phyloP scores from a whole-genome alignment of 2,888 invertebrate species.

The Drosophila maculinotata region DNA sequence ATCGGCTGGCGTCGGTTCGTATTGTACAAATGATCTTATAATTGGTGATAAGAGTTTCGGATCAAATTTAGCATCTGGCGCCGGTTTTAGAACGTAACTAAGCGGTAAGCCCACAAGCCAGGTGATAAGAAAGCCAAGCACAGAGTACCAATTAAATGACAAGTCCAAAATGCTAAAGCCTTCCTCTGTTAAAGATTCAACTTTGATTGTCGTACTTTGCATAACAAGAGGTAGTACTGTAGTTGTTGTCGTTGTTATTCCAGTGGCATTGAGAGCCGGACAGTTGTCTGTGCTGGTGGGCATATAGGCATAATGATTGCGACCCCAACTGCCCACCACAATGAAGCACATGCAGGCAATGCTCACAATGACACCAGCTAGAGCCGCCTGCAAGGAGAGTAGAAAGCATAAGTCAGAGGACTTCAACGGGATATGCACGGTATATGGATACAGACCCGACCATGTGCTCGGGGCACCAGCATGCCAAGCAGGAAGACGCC shows the following conservation, averaged over 20 bases:
- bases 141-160: constrained; percentile 87
- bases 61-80: constrained; percentile 66
- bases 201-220: neutral
- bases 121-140: constrained; percentile 86
- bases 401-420: too few species aligned
- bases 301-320: constrained; percentile 66
- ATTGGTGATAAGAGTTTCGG: constrained; percentile 57
- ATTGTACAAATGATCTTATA: constrained; percentile 31
- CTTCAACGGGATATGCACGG: too few species aligned
- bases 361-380: constrained; percentile 68
- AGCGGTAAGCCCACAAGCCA: constrained; percentile 86
- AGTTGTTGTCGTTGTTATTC: neutral
- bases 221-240: constrained; percentile 2
- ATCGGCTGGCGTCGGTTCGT: constrained; percentile 32
- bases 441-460: constrained; percentile 69
- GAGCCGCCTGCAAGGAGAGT: constrained; percentile 67
- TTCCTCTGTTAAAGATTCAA: constrained; percentile 6
- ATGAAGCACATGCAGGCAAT: constrained; percentile 73
- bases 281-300: constrained; percentile 72
- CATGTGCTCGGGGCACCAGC: constrained; percentile 88
- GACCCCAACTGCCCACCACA: constrained; percentile 75
- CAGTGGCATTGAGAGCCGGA: constrained; percentile 57
- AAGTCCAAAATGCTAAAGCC: constrained; percentile 85
- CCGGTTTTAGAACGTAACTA: constrained; percentile 85
- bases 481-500: constrained; percentile 89